These are phyloP conservation scores for Caenorhabditis briggsae DNA, from an alignment of 1,140 invertebrate genomes.

Conservation along the genomic window DNA sequence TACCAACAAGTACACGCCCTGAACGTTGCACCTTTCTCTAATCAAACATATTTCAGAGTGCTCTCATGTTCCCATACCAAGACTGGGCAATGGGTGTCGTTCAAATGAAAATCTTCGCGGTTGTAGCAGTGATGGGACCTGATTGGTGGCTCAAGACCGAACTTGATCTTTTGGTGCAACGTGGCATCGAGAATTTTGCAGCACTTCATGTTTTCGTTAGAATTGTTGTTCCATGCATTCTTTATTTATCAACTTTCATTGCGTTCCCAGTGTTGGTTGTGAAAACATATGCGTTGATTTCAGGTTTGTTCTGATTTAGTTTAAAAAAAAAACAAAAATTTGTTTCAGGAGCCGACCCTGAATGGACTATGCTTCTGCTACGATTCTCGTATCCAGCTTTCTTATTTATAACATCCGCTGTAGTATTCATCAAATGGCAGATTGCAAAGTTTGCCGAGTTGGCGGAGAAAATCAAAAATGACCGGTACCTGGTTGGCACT, in stretches of 20 bases:
- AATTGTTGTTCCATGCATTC: slow-evolving; percentile 89
- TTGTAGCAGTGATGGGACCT: slow-evolving; percentile 95
- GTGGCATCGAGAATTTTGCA: slow-evolving; percentile 93
- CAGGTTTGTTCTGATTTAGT: slow-evolving; percentile 56
- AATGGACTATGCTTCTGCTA: slow-evolving; percentile 85
- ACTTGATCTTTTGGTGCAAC: slow-evolving; percentile 89
- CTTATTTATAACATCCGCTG: slow-evolving; percentile 83
- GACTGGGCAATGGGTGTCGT: slow-evolving; percentile 96
- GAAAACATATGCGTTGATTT: slow-evolving; percentile 66
- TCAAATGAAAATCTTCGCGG: slow-evolving; percentile 97
- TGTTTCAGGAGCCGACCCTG: slow-evolving; percentile 78
- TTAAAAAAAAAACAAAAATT: background rate
- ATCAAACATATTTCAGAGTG: slow-evolving; percentile 81
- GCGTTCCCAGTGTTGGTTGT: slow-evolving; percentile 60
- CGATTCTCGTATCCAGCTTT: slow-evolving; percentile 92
- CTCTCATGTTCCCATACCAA: slow-evolving; percentile 83
- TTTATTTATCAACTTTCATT: slow-evolving; percentile 77
- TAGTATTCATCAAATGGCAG: slow-evolving; percentile 84
- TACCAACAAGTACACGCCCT: slow-evolving; percentile 84
- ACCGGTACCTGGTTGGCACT: slow-evolving; percentile 90
- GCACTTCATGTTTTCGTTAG: slow-evolving; percentile 87
- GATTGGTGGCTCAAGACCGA: slow-evolving; percentile 92
- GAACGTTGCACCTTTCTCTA: background rate
- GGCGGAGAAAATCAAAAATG: slow-evolving; percentile 98
- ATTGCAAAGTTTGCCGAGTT: slow-evolving; percentile 91